Conservation (phyloP, 2,797 vertebrate species). For the Basileuterus tristriatus region DNA sequence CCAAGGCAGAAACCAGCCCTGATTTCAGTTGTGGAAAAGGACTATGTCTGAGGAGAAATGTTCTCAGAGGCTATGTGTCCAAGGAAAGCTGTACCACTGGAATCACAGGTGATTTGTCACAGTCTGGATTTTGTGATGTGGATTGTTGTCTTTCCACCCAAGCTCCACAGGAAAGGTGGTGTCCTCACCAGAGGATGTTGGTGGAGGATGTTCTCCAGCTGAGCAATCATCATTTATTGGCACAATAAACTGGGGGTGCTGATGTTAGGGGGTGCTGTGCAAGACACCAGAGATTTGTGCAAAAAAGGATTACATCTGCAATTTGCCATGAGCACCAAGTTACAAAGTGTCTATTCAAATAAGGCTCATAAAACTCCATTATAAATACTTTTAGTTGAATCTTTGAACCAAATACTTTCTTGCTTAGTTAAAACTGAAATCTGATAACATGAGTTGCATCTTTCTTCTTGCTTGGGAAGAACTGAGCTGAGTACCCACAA, state of each 20-base stretch:
- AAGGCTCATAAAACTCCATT: background rate
- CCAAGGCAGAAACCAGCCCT: background rate
- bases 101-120: background rate
- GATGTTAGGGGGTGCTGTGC: background rate
- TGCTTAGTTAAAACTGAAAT: background rate
- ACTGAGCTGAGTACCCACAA: slow-evolving; percentile 62
- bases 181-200: background rate
- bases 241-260: background rate
- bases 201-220: background rate
- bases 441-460: background rate
- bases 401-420: background rate
- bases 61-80: background rate
- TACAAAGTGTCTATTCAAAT: background rate
- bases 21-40: background rate
- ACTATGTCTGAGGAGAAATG: background rate
- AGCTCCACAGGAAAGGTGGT: background rate
- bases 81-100: background rate
- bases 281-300: background rate
- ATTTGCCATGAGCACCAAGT: background rate
- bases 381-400: background rate
- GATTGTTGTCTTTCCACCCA: background rate
- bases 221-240: background rate
- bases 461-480: slow-evolving; percentile 13
- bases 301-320: background rate
- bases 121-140: background rate